Evolutionary conservation across 2,888 invertebrate genomes (phyloP), one percentile per base, ranked within the genome.

Genomic region (Alviniconcha strummeri): DNA sequence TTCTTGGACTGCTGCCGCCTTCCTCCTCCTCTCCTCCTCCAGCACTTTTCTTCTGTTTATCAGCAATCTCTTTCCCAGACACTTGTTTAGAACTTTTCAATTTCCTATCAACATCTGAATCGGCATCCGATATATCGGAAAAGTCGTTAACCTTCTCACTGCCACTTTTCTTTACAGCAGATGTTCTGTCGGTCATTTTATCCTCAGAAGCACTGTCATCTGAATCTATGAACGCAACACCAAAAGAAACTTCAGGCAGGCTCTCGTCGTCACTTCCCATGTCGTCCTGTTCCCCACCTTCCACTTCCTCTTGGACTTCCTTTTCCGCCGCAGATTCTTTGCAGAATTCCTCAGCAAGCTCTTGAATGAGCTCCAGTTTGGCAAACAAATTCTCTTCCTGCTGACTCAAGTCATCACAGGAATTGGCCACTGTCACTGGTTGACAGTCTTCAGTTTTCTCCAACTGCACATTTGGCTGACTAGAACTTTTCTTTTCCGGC

Each of bases 311-410:
- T 56, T 64, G 75, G 7, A 74, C 74, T 56, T 74, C 81, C 71
- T 56, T 81, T 67, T 78, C 79, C 55, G 13, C 74, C 57, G 19
- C 75, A 74, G 84, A 83, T 54, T 78, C 85, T 36, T 82, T 85
- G 56, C 84, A 76, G 67, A 88, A 85, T 80, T 87, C 86, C 56
- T 86, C 87, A 60, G 85, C 86, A 7, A 88, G 80, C 81, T 87
- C 86, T 56, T 88, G 84, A 4, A 88, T 83, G 15, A 87, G 80
- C 55, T 86, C 88, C 76, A 87, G 75, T 60, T 88, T 86, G 5
- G 86, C 87, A 78, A 84, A 86, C 55, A 85, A 64, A 76, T 86
- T 87, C 83, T 86, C 86, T 17, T 85, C 84, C 55, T 76, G 82
- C 52, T 81, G 81, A 17, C 74, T 78, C 78, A 78, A 15, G 55